phyloP scores from a whole-genome alignment of 2,113 vertebrate genomes.

The Crotalus helleri region DNA sequence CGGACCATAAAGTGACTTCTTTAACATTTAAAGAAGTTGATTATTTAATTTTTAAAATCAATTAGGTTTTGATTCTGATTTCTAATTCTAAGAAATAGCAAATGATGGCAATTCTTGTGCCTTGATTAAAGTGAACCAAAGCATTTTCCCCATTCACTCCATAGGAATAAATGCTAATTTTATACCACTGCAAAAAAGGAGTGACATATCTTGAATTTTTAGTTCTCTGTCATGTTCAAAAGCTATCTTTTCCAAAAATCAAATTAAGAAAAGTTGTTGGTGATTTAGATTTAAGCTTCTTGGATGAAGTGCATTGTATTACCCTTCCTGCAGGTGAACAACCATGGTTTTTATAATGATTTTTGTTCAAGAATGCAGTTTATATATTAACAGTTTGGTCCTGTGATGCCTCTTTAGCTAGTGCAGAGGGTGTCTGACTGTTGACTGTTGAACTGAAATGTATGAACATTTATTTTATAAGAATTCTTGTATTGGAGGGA shows the following conservation, averaged over 20 bases:
- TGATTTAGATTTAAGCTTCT: background rate
- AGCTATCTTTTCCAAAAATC: background rate
- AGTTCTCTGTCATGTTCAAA: background rate
- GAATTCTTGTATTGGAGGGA: no score
- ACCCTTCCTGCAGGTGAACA: background rate
- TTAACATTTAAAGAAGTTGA: background rate
- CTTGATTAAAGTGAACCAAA: background rate
- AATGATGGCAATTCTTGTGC: background rate
- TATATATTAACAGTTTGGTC: background rate
- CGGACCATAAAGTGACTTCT: background rate
- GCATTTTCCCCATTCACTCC: background rate
- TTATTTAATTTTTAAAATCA: background rate
- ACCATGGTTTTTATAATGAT: background rate
- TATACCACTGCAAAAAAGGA: background rate
- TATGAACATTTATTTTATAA: background rate
- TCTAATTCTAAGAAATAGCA: background rate
- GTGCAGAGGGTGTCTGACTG: background rate
- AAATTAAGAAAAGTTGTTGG: background rate
- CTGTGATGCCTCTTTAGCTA: background rate
- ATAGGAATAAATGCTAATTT: background rate
- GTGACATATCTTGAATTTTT: background rate
- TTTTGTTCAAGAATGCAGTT: background rate
- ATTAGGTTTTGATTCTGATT: background rate
- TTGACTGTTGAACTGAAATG: background rate
- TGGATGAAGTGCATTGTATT: background rate